Conservation (phyloP, 2,113 vertebrate species). For the Ciconia maguari region DNA sequence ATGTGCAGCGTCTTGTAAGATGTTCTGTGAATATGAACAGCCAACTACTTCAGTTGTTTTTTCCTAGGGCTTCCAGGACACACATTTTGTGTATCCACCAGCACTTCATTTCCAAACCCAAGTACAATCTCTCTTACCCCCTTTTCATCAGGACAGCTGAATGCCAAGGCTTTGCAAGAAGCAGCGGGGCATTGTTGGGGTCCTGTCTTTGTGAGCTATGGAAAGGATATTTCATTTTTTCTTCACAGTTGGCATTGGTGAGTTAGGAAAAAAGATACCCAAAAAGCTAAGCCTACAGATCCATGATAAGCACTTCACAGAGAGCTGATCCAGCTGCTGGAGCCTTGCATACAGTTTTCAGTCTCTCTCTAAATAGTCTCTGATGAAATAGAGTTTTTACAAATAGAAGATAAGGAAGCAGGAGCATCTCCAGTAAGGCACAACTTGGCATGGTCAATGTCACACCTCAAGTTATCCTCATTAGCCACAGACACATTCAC, state of each 20-base stretch:
- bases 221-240: not conserved
- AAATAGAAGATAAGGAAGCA: not conserved
- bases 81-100: not conserved
- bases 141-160: not conserved
- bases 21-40: not conserved
- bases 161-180: not conserved
- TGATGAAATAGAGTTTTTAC: not conserved
- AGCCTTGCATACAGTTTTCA: not conserved
- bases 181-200: not conserved
- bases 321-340: not conserved
- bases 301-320: not conserved
- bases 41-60: not conserved
- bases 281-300: not conserved
- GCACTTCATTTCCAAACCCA: not conserved
- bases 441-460: constrained; percentile 6
- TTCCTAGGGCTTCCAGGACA: not conserved
- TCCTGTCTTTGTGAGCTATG: not conserved
- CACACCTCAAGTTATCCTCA: constrained; percentile 36
- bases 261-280: not conserved
- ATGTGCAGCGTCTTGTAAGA: not conserved
- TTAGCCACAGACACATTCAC: constrained; percentile 44
- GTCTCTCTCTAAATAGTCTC: not conserved
- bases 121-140: not conserved
- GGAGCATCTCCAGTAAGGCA: not conserved
- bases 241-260: not conserved